Base-by-base conservation (phyloP, 2,888 invertebrate species). In the Agriopis leucophaearia region DNA sequence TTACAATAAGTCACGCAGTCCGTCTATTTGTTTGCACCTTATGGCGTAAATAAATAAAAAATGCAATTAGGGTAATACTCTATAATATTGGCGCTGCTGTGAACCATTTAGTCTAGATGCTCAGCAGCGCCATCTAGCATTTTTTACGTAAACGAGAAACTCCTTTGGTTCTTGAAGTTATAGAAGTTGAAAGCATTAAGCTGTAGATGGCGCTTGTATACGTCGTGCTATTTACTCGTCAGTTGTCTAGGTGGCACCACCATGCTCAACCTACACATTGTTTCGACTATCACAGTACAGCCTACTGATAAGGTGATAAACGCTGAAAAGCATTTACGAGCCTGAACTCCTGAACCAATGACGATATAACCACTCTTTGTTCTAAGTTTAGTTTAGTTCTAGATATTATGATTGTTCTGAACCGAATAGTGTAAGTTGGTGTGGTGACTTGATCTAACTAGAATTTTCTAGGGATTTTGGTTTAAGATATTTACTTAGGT, bases 181-280 rank as follows among this genome's bases (percentile, higher is more conserved):
- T 27, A 2, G 27, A 27, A 27, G 27, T 27, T 27, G n/a, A 5
- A 27, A 27, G 8, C 35, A 5, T 6, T 38, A 54, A 10, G 8
- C 6, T 54, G 10, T 38, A 73, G 73, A 71, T 69, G 71, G 74
- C 73, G 73, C 38, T 69, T 27, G 12, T 44, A 42, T n/a, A 9
- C 40, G 45, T 16, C 10, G 2, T 12, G 8, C 5, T 38, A 15
- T 38, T 55, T 59, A 38, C 51, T 35, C 1, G 8, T 1, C 3
- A n/a, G 0, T 27, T n/a, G 15, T n/a, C 42, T 52, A 81, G 81
- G 74, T 72, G 78, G 77, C 81, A 60, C 57, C 57, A 79, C 66
- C 66, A 62, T 59, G 27, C 15, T 51, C 35, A 3, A 35, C 38
- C 8, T 35, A 35, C 47, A 9, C 18, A 18, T 9, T 18, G 13